These are phyloP conservation scores for chimpanzee (Pan troglodytes) DNA, from an alignment of 2,113 vertebrate genomes.

Conservation along the genomic window NHGRI_mPanTro3-v2.1_pri NC_072421.2:24162501-24163000, in stretches of 20 bases:
- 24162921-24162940: neutral
- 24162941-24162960: neutral
- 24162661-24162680: neutral
- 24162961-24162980: neutral
- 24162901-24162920: neutral
- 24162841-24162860: neutral
- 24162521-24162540: neutral
- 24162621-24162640: neutral
- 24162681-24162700: neutral
- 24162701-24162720: neutral
- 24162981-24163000: neutral
- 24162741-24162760: neutral
- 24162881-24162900: neutral
- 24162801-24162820: neutral
- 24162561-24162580: neutral
- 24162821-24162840: neutral
- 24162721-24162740: neutral
- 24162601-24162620: neutral
- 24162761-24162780: neutral
- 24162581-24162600: neutral
- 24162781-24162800: neutral
- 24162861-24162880: neutral
- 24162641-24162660: neutral
- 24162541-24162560: neutral
- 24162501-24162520: neutral